Evolutionary conservation across 2,113 vertebrate species (phyloP).

Genomic region (Leucosticte australis): DNA sequence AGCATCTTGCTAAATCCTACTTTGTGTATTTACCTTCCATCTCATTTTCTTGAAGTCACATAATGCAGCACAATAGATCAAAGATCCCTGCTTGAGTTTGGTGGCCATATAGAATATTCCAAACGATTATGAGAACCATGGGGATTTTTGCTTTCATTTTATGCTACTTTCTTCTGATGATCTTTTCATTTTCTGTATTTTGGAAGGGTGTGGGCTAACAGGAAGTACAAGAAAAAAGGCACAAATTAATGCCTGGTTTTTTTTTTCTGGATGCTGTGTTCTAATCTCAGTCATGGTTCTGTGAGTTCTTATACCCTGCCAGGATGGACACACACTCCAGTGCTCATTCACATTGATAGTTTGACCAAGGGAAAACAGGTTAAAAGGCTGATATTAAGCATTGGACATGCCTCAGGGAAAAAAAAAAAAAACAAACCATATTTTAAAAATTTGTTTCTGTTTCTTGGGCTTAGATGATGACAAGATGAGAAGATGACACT

Average conservation of each 20-base stretch:
- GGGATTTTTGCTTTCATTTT: not conserved
- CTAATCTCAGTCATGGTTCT: not conserved
- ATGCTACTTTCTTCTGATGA: not conserved
- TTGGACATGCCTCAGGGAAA: not conserved
- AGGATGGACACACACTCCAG: not conserved
- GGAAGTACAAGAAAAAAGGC: not conserved
- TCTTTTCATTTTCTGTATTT: not conserved
- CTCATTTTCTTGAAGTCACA: constrained; percentile 33
- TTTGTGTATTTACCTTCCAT: constrained; percentile 14
- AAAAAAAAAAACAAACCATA: not conserved
- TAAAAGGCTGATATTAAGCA: not conserved
- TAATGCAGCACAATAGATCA: constrained; percentile 1
- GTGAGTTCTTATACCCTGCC: not conserved
- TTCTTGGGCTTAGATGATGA: not conserved
- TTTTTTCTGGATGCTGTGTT: not conserved
- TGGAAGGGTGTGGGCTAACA: not conserved
- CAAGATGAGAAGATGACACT: not conserved
- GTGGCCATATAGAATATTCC: not conserved
- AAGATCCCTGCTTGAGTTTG: not conserved
- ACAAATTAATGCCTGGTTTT: not conserved
- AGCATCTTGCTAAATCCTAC: not conserved
- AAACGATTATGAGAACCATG: not conserved
- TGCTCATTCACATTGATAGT: not conserved
- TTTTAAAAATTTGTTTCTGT: not conserved
- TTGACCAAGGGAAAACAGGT: not conserved